Evolutionary conservation across 2,113 vertebrate genomes (phyloP).

Genomic region (Leptobrachium leishanense): DNA sequence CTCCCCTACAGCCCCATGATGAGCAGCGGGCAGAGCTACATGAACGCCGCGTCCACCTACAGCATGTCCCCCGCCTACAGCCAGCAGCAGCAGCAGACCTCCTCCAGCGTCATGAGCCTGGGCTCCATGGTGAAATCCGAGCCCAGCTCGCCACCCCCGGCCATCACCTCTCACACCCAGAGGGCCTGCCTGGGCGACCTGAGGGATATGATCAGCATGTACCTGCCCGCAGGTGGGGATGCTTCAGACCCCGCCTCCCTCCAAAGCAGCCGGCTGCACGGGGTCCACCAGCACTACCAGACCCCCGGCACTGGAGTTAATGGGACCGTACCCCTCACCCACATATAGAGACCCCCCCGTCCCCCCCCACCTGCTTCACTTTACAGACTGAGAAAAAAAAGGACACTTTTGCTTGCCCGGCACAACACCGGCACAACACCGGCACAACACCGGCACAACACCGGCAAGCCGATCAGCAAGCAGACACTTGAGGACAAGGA

Average conservation of each 20-base stretch:
- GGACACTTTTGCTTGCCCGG: slow-evolving; percentile 40
- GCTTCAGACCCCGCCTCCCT: slow-evolving; percentile 84
- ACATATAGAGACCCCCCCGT: slow-evolving; percentile 81
- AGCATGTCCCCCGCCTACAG: slow-evolving; percentile 89
- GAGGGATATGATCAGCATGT: slow-evolving; percentile 99
- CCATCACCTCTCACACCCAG: slow-evolving; percentile 87
- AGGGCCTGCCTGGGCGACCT: slow-evolving; percentile 94
- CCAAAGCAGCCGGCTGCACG: slow-evolving; percentile 88
- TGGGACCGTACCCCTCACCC: slow-evolving; percentile 93
- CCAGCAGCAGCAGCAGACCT: slow-evolving; percentile 83
- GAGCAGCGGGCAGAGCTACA: slow-evolving; percentile 90
- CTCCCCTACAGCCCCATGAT: slow-evolving; percentile 97
- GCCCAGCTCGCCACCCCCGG: slow-evolving; percentile 92
- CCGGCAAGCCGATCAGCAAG: slow-evolving; percentile 15
- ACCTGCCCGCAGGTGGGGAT: slow-evolving; percentile 94
- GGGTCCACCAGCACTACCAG: slow-evolving; percentile 96
- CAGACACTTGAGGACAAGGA: slow-evolving; percentile 43
- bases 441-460: too few species aligned
- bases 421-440: too few species aligned
- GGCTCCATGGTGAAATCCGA: slow-evolving; percentile 92
- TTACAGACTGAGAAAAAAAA: slow-evolving; percentile 30
- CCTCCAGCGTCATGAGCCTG: slow-evolving; percentile 89
- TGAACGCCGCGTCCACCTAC: slow-evolving; percentile 88
- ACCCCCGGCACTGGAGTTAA: slow-evolving; percentile 89
- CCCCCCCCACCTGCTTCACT: slow-evolving; percentile 6